Evolutionary conservation across 1,140 invertebrate genomes (phyloP).

Genomic region (Delia radicum): DNA sequence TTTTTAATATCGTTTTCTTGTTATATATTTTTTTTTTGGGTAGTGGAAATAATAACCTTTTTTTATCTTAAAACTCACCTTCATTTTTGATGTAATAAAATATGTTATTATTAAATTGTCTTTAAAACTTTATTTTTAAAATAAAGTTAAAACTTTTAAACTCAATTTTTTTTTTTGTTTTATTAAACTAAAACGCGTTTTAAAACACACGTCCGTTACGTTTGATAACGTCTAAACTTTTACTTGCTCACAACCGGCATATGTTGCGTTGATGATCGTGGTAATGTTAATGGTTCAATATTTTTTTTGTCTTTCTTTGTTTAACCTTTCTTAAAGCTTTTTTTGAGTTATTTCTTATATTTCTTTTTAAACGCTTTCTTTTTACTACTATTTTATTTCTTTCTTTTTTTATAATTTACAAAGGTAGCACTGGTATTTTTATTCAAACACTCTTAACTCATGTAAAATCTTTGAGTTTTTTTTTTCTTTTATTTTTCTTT

Average conservation of each 20-base stretch:
- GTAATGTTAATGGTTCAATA: background rate
- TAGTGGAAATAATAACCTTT: too few species aligned
- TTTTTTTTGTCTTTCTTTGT: background rate
- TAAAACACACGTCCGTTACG: background rate
- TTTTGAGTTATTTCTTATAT: background rate
- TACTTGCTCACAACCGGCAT: slow-evolving; percentile 18
- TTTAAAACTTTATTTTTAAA: background rate
- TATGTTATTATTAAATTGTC: background rate
- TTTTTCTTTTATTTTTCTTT: too few species aligned
- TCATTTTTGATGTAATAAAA: background rate
- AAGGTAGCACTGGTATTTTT: background rate
- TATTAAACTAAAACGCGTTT: background rate
- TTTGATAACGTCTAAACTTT: slow-evolving; percentile 13
- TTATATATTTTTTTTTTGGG: background rate
- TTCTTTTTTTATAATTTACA: background rate
- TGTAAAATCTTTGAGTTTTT: too few species aligned
- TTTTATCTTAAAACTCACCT: slow-evolving; percentile 3
- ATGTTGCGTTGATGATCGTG: background rate
- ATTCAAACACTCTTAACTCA: background rate
- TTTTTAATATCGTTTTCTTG: background rate
- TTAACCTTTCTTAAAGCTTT: background rate
- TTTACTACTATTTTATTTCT: too few species aligned
- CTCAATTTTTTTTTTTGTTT: background rate
- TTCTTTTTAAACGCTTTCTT: background rate
- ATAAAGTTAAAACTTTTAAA: background rate